Evolutionary conservation across 2,888 invertebrate species (phyloP).

Genomic region (Clitarchus hookeri): DNA sequence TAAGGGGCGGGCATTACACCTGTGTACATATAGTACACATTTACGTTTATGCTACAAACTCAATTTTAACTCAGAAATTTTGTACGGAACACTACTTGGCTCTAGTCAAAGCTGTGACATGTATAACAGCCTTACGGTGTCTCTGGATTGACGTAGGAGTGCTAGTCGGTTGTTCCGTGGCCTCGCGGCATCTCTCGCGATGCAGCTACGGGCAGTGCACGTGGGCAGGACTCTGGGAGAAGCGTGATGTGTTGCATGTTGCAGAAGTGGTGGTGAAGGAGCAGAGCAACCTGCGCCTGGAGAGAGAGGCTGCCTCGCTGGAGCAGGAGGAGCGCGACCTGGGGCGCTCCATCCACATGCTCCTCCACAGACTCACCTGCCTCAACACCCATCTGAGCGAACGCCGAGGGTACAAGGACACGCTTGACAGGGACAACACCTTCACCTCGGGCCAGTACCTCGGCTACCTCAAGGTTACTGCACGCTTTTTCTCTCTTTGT

Average conservation of each 20-base stretch:
- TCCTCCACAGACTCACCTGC: slow-evolving; percentile 65
- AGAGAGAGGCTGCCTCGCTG: slow-evolving; percentile 65
- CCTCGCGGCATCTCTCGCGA: too few relatives aligned
- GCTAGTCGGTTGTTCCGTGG: too few relatives aligned
- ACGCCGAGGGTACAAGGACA: slow-evolving; percentile 59
- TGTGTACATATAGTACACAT: too few relatives aligned
- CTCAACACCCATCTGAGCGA: slow-evolving; percentile 62
- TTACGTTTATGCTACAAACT: too few relatives aligned
- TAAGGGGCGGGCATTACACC: too few relatives aligned
- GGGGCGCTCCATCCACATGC: slow-evolving; percentile 62
- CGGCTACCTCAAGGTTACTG: slow-evolving; percentile 57
- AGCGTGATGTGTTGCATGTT: neutral
- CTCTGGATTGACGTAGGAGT: too few relatives aligned
- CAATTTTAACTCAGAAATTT: too few relatives aligned
- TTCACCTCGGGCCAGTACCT: slow-evolving; percentile 59
- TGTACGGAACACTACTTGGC: too few relatives aligned
- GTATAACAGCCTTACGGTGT: too few relatives aligned
- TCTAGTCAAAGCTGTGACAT: too few relatives aligned
- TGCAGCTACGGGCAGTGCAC: too few relatives aligned
- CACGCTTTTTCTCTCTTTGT: slow-evolving; percentile 18
- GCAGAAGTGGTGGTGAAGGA: slow-evolving; percentile 66
- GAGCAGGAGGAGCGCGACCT: slow-evolving; percentile 62
- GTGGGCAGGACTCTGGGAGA: too few relatives aligned
- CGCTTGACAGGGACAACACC: slow-evolving; percentile 61
- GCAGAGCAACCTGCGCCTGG: slow-evolving; percentile 73